A percentile compares a stretch with the other conserved stretches of the same genome.
Evolutionary conservation across 2,113 vertebrate genomes (phyloP).

Genomic region (Lepus timidus): DNA sequence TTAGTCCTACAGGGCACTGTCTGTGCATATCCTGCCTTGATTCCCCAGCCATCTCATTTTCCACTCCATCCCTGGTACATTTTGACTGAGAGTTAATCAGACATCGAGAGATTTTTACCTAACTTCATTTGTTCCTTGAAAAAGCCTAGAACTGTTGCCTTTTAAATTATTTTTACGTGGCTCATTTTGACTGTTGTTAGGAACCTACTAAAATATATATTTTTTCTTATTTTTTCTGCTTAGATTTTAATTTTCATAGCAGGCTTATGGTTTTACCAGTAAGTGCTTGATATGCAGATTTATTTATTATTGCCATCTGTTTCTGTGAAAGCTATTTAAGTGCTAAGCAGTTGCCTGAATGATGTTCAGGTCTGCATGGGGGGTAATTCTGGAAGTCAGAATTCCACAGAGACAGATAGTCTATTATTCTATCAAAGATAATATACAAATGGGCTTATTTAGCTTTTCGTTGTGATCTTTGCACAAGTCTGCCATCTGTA

Average conservation of each 20-base stretch:
- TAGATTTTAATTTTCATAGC: slow-evolving; percentile 48
- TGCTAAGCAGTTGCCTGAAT: slow-evolving; percentile 57
- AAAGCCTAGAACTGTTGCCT: background rate
- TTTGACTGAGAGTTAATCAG: background rate
- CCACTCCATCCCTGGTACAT: background rate
- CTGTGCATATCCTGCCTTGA: background rate
- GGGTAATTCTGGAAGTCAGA: slow-evolving; percentile 57
- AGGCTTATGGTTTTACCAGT: slow-evolving; percentile 21
- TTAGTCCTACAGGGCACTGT: background rate
- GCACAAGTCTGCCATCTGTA: slow-evolving; percentile 17
- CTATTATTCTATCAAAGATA: slow-evolving; percentile 10
- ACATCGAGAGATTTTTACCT: background rate
- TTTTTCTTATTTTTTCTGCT: slow-evolving; percentile 37
- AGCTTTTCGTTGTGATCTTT: slow-evolving; percentile 24
- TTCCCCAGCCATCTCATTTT: background rate
- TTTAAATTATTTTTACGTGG: background rate
- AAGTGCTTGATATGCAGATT: slow-evolving; percentile 59
- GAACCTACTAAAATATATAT: background rate
- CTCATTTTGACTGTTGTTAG: background rate
- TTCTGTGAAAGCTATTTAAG: slow-evolving; percentile 50
- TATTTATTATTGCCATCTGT: slow-evolving; percentile 66
- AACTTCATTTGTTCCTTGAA: background rate
- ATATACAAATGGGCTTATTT: slow-evolving; percentile 40
- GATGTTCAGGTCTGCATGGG: slow-evolving; percentile 39
- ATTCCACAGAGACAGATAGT: slow-evolving; percentile 44